Evolutionary conservation across 2,888 invertebrate genomes (phyloP), one percentile per base, ranked within the genome.

Genomic region (Nudaria mundana): DNA sequence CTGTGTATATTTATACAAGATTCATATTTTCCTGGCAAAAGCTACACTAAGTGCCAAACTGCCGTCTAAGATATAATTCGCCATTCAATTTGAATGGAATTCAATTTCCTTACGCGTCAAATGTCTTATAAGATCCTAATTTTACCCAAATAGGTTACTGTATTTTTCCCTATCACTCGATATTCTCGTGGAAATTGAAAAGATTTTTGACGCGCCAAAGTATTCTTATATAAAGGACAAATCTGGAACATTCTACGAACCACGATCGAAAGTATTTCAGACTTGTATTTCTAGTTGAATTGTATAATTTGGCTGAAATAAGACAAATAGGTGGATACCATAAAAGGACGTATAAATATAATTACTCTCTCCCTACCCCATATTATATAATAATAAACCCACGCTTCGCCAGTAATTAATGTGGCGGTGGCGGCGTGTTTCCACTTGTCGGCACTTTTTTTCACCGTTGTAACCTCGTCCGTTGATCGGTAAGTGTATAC

Each of bases 61-160:
- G 63, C 52, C 57, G 52, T 56, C 56, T 62, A 66, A 64, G 75
- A 80, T 81, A 76, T 74, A 77, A 82, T 83, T 81, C 71, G 56
- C 63, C 60, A 63, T 68, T 67, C 75, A 72, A 80, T 83, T 81
- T 76, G 63, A 66, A 62, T 67, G 56, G 61, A 76, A 81, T 81
- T 73, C 66, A 80, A 79, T 84, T 74, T 71, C 57, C 65, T 63
- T 63, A 56, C 67, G 71, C 83, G 71, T 80, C 81, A 78, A 81
- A 78, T 72, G 70, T 74, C 71, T 76, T 73, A 74, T 71, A 68
- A 74, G 72, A 75, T 76, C 71, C 72, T 72, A 77, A 77, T 80
- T 78, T 76, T 66, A 70, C 68, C 63, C 69, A 76, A 77, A 78
- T 76, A 72, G 66, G 61, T 66, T 54, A 42, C 15, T 50, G 34